Evolutionary conservation across 2,113 vertebrate genomes (phyloP).

Genomic region (Coryphaenoides rupestris): DNA sequence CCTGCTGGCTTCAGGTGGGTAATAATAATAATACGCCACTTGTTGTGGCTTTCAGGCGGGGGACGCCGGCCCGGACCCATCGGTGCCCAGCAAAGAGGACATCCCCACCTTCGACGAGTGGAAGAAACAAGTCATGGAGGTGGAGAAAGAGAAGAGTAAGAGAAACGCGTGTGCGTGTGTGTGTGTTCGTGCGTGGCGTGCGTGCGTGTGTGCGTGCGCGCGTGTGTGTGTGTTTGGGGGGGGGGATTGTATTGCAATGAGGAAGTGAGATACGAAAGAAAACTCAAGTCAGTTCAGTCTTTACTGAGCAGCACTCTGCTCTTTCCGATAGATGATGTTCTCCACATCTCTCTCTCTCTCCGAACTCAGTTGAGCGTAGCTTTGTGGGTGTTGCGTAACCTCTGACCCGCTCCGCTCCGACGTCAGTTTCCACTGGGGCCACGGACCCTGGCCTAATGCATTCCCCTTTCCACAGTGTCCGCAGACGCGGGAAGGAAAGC

Average conservation of each 20-base stretch:
- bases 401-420: too few species aligned
- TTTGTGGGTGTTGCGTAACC: slow-evolving; percentile 38
- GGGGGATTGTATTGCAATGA: too few species aligned
- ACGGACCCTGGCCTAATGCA: neutral
- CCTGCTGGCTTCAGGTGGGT: too few species aligned
- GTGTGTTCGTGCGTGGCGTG: too few species aligned
- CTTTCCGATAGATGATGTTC: neutral
- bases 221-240: too few species aligned
- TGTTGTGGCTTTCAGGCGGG: slow-evolving; percentile 38
- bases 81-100: slow-evolving; percentile 87
- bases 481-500: too few species aligned
- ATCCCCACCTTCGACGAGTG: slow-evolving; percentile 98
- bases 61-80: slow-evolving; percentile 77
- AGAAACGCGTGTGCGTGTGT: neutral
- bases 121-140: slow-evolving; percentile 99
- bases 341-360: slow-evolving; percentile 9
- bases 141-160: slow-evolving; percentile 98
- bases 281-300: slow-evolving; percentile 14
- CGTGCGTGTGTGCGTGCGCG: too few species aligned
- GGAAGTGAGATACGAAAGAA: too few species aligned
- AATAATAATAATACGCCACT: too few species aligned
- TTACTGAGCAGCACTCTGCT: slow-evolving; percentile 19
- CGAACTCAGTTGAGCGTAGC: slow-evolving; percentile 28
- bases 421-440: neutral
- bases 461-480: neutral